Evolutionary conservation across 2,888 invertebrate genomes (phyloP).

Genomic region (Flexamia atlantica): DNA sequence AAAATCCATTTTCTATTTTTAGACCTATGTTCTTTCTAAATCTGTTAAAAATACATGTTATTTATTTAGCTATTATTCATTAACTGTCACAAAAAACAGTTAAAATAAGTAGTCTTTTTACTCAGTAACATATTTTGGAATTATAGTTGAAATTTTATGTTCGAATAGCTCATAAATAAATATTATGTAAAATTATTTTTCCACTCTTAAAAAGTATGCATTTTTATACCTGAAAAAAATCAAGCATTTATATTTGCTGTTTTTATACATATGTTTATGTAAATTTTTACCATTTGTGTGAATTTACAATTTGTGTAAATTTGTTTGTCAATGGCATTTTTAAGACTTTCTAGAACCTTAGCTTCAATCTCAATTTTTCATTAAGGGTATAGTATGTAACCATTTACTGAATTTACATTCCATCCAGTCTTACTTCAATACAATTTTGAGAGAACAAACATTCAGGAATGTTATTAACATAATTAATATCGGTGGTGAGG

Average conservation of each 20-base stretch:
- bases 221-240: background rate
- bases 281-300: background rate
- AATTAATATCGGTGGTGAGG: too few species aligned
- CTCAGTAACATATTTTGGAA: background rate
- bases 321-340: background rate
- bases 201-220: background rate
- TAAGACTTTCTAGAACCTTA: background rate
- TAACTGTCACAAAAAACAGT: background rate
- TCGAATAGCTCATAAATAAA: background rate
- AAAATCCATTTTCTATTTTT: background rate
- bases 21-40: background rate
- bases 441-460: background rate
- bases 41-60: background rate
- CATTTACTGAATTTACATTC: background rate
- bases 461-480: background rate
- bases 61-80: background rate
- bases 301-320: background rate
- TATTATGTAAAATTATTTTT: background rate
- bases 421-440: background rate
- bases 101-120: background rate
- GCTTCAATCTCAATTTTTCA: background rate
- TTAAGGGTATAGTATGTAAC: background rate
- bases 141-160: background rate
- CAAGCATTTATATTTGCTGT: background rate
- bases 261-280: slow-evolving; percentile 5